Base-by-base conservation (phyloP, 2,113 vertebrate species). In the Acrocephalus kingi region DNA sequence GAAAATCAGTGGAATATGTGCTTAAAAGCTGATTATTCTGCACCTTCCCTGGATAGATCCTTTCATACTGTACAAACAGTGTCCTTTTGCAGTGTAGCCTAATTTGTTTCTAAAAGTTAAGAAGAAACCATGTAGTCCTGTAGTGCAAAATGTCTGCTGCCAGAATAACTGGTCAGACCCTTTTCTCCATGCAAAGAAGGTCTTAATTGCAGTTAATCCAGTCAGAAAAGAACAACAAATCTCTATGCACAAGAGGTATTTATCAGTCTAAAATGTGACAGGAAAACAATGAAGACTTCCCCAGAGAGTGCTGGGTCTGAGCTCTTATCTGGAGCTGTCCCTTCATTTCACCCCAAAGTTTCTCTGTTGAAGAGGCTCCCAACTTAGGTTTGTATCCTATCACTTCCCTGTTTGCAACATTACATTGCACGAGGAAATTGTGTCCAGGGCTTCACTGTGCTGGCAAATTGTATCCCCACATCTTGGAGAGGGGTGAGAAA, bases 171-270 rank as follows among this genome's bases (percentile, higher is more conserved):
- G 41, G 8, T 89, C 41, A 86, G 71, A 76, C 31, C 22, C 31
- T 58, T 87, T 74, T 41, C 63, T 83, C 33, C 45, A 4, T 25
- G 22, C 28, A 49, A 20, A 73, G 49, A 75, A 48, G 13, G 11
- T 9, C 25, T 85, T 92, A 88, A 71, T 62, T 93, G 43, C 55
- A 58, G 30, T 58, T 92, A 79, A 76, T 80, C 3, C 59, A 62
- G 16, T 46, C 59, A 81, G 76, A 77, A 89, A 74, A 77, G 10
- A 63, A 27, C 76, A 45, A 37, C 35, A 81, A 55, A 87, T 48
- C 39, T 77, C 35, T 83, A 11, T 64, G 55, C 23, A 16, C 56
- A 48, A 71, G 41, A 62, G 11, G 13, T 88, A 49, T 90, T 82
- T 88, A 28, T 88, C 28, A 37, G 35, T 66, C 59, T 88, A 63